These are phyloP conservation scores for Hippoglossus stenolepis DNA, from an alignment of 2,113 vertebrate genomes.

Conservation along the genomic window DNA sequence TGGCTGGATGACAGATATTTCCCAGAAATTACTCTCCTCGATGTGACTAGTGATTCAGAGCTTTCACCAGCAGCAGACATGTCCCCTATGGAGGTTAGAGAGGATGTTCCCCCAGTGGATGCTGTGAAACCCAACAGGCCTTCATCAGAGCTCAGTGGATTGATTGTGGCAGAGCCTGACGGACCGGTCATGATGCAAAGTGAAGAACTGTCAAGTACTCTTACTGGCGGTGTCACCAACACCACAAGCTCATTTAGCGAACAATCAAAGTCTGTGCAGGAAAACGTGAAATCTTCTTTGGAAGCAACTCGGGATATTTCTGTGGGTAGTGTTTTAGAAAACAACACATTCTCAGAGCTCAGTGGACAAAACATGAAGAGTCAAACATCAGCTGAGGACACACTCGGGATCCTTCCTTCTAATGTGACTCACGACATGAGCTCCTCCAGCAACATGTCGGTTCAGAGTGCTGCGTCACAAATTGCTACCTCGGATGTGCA, in stretches of 20 bases:
- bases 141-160: neutral
- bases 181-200: neutral
- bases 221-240: constrained; percentile 7
- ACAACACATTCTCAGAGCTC: constrained; percentile 4
- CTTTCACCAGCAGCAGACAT: constrained; percentile 5
- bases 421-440: constrained; percentile 52
- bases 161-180: neutral
- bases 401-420: neutral
- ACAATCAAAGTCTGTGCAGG: constrained; percentile 9
- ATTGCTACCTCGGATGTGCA: constrained; percentile 10
- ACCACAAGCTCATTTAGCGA: constrained; percentile 5
- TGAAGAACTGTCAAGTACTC: constrained; percentile 22
- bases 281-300: constrained; percentile 26
- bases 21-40: constrained; percentile 65
- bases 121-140: neutral
- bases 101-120: neutral
- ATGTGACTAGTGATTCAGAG: constrained; percentile 48
- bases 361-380: constrained; percentile 1
- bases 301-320: constrained; percentile 50
- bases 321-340: constrained; percentile 28
- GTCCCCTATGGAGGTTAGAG: neutral
- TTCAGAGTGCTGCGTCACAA: constrained; percentile 4
- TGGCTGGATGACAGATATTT: constrained; percentile 37
- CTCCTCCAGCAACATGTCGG: constrained; percentile 25
- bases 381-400: constrained; percentile 15